phyloP scores from a whole-genome alignment of 1,140 invertebrate genomes.

The Aphelenchoides fujianensis region DNA sequence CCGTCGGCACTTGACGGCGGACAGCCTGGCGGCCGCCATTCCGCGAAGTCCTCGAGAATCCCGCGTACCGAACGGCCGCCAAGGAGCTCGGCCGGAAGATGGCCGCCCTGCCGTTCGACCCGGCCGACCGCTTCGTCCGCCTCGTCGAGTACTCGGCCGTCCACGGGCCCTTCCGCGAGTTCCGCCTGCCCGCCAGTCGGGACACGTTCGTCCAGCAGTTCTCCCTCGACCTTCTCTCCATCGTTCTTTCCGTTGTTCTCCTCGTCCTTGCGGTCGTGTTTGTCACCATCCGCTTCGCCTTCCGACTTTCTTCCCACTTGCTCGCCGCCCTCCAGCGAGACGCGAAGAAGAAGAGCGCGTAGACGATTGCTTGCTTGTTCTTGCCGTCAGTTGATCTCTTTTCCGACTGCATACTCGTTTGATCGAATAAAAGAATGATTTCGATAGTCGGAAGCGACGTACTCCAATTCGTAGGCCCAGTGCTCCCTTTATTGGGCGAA shows the following conservation, averaged over 20 bases:
- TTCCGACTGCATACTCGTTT: too few species aligned
- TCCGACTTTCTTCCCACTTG: too few species aligned
- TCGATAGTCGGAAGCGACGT: too few species aligned
- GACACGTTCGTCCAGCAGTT: not conserved
- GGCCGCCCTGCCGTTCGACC: not conserved
- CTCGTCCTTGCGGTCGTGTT: too few species aligned
- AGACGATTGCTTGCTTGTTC: too few species aligned
- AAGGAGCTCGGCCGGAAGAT: not conserved
- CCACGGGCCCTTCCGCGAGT: not conserved
- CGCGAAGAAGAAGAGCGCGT: too few species aligned
- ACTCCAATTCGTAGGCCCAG: too few species aligned
- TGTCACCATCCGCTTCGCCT: too few species aligned
- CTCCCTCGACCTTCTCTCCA: not conserved
- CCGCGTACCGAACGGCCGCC: not conserved
- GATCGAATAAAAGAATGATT: too few species aligned
- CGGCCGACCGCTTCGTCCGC: not conserved
- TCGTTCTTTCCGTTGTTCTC: not conserved
- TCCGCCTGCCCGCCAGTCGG: not conserved
- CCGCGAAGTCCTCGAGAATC: not conserved
- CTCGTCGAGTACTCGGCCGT: not conserved
- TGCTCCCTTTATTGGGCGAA: too few species aligned
- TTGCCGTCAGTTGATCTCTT: too few species aligned
- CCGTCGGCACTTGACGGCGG: not conserved
- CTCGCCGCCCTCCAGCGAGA: too few species aligned
- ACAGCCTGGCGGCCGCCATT: not conserved